A percentile compares a stretch with the other conserved stretches of the same genome.
phyloP scores from a whole-genome alignment of 2,113 vertebrate genomes.

The Clarias gariepinus region DNA sequence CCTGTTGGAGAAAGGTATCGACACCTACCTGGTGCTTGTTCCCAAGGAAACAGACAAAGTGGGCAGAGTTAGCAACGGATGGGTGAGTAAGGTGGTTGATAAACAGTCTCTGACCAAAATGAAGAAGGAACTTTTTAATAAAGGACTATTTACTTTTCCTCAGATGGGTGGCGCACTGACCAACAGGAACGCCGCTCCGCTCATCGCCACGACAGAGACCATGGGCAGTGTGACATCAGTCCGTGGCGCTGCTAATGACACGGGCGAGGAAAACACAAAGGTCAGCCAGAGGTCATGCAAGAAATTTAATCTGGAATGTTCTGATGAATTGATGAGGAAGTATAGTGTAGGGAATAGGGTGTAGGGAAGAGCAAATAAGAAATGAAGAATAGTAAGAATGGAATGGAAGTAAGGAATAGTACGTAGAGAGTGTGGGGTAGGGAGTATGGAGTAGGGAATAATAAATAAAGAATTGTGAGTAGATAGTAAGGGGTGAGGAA shows the following conservation, averaged over 20 bases:
- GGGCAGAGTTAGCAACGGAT: constrained; percentile 70
- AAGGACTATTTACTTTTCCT: neutral
- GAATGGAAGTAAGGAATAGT: neutral
- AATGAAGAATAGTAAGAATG: no score
- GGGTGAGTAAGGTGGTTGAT: constrained; percentile 69
- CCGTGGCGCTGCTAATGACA: constrained; percentile 66
- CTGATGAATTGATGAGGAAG: neutral
- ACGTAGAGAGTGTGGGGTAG: neutral
- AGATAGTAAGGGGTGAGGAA: neutral
- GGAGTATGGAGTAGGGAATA: neutral
- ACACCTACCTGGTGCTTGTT: constrained; percentile 84
- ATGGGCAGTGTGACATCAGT: constrained; percentile 72
- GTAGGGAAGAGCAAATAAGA: neutral
- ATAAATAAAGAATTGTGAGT: neutral
- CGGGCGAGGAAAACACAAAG: constrained; percentile 72
- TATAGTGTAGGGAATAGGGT: neutral
- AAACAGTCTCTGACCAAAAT: neutral
- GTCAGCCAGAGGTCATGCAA: constrained; percentile 48
- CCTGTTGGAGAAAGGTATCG: constrained; percentile 89
- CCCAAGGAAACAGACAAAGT: constrained; percentile 66
- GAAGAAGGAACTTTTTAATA: neutral
- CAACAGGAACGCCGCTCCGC: constrained; percentile 64
- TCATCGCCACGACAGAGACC: constrained; percentile 83
- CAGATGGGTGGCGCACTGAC: neutral
- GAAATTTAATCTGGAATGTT: neutral